Percentiles rank a stretch among this genome's conserved stretches.
These are phyloP conservation scores for Chymomyza costata DNA, from an alignment of 1,140 invertebrate genomes.

Conservation along the genomic window DNA sequence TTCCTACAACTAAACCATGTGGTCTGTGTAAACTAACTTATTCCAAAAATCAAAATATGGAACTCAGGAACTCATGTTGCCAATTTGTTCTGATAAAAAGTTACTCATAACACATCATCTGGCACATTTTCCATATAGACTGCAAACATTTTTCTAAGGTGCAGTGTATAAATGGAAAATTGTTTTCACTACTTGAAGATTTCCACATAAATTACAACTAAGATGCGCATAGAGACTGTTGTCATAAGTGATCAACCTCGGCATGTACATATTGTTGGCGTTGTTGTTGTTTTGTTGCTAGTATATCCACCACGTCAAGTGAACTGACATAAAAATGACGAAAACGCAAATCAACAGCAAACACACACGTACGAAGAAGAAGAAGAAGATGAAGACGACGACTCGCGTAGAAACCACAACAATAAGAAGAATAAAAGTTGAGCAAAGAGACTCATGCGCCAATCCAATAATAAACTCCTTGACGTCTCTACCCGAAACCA, in stretches of 20 bases:
- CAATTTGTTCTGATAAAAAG: too few relatives aligned
- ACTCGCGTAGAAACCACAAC: constrained; percentile 21
- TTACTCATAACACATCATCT: too few relatives aligned
- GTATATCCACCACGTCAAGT: constrained; percentile 56
- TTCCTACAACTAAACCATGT: too few relatives aligned
- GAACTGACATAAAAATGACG: constrained; percentile 71
- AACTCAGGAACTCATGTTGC: too few relatives aligned
- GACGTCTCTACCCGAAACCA: too few relatives aligned
- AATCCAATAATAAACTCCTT: too few relatives aligned
- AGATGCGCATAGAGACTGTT: constrained; percentile 30
- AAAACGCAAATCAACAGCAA: constrained; percentile 73
- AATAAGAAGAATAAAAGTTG: constrained; percentile 4
- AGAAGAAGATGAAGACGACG: too few relatives aligned
- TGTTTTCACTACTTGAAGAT: constrained; percentile 58
- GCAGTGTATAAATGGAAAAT: too few relatives aligned
- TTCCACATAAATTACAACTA: constrained; percentile 68
- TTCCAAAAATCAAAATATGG: constrained; percentile 38
- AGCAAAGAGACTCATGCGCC: background rate
- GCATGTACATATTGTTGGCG: constrained; percentile 21
- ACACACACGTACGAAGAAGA: too few relatives aligned
- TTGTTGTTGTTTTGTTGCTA: constrained; percentile 21
- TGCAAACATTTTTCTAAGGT: too few relatives aligned
- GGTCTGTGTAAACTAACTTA: too few relatives aligned
- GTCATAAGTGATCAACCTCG: constrained; percentile 69
- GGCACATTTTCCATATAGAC: too few relatives aligned